These are phyloP conservation scores for Accipiter badius DNA, from an alignment of 2,797 vertebrate genomes.

Conservation along the genomic window DNA sequence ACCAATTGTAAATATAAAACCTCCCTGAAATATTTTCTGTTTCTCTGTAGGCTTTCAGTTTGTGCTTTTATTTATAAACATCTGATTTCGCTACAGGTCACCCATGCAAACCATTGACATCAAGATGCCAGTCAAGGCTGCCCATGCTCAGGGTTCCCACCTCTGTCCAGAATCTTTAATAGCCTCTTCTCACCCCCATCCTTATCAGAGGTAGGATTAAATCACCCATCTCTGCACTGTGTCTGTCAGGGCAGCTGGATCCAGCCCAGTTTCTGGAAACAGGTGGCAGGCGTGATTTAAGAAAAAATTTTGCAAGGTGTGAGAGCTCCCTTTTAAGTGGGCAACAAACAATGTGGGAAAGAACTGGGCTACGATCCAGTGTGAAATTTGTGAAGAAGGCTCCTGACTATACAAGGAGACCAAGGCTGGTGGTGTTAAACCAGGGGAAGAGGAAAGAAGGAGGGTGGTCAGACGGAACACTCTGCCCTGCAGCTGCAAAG, in stretches of 20 bases:
- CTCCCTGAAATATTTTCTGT: not conserved
- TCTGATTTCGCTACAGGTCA: not conserved
- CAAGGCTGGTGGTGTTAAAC: fast-evolving
- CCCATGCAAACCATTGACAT: not conserved
- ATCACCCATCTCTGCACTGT: fast-evolving
- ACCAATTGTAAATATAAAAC: not conserved
- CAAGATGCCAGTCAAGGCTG: fast-evolving
- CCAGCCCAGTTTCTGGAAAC: not conserved
- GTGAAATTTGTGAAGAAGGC: too few relatives aligned
- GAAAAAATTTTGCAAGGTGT: not conserved
- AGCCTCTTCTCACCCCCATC: not conserved
- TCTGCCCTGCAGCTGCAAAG: not conserved
- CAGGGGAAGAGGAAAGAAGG: not conserved
- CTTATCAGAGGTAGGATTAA: not conserved
- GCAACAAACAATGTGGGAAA: not conserved
- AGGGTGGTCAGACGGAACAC: not conserved
- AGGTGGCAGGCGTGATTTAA: not conserved
- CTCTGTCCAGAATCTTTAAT: not conserved
- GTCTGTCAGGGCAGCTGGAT: fast-evolving
- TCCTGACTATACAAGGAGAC: not conserved
- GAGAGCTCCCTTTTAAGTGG: not conserved
- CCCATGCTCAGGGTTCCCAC: not conserved
- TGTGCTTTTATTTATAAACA: not conserved
- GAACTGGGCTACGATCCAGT: not conserved
- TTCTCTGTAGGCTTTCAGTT: not conserved